Conservation (phyloP, 2,888 invertebrate genomes). For the Sinopyrophorus schimmeli region DNA sequence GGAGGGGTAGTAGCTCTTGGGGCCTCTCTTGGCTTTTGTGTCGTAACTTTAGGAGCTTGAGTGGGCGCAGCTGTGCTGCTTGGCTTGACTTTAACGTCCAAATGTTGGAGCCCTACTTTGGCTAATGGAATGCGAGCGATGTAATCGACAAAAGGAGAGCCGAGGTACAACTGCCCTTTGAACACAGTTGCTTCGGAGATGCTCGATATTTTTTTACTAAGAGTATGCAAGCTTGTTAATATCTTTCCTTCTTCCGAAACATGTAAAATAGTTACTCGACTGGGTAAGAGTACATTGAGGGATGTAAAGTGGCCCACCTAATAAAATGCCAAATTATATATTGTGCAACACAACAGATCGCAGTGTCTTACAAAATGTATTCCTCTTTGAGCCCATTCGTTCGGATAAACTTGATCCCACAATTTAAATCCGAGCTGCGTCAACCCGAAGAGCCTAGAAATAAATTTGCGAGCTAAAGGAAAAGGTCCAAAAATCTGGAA, state of each 20-base stretch:
- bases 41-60: neutral
- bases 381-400: slow-evolving; percentile 64
- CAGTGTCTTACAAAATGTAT: slow-evolving; percentile 63
- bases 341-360: too few relatives aligned
- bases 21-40: slow-evolving; percentile 9
- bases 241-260: slow-evolving; percentile 74
- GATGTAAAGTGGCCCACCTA: slow-evolving; percentile 70
- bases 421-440: slow-evolving; percentile 67
- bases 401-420: slow-evolving; percentile 67
- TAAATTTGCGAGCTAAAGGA: slow-evolving; percentile 68
- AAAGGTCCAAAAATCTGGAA: slow-evolving; percentile 62
- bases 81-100: slow-evolving; percentile 22
- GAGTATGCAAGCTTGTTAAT: slow-evolving; percentile 67
- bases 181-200: slow-evolving; percentile 71
- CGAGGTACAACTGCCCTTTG: slow-evolving; percentile 67
- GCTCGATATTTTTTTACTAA: slow-evolving; percentile 58
- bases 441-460: slow-evolving; percentile 63
- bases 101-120: slow-evolving; percentile 53
- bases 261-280: slow-evolving; percentile 62
- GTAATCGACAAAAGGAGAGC: slow-evolving; percentile 69
- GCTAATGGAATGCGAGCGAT: slow-evolving; percentile 67
- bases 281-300: slow-evolving; percentile 24
- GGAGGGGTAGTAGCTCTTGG: slow-evolving; percentile 4
- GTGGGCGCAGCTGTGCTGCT: neutral
- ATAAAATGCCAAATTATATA: too few relatives aligned